phyloP scores from a whole-genome alignment of 2,797 vertebrate species.

The Poeciliopsis paucimaculata region DNA sequence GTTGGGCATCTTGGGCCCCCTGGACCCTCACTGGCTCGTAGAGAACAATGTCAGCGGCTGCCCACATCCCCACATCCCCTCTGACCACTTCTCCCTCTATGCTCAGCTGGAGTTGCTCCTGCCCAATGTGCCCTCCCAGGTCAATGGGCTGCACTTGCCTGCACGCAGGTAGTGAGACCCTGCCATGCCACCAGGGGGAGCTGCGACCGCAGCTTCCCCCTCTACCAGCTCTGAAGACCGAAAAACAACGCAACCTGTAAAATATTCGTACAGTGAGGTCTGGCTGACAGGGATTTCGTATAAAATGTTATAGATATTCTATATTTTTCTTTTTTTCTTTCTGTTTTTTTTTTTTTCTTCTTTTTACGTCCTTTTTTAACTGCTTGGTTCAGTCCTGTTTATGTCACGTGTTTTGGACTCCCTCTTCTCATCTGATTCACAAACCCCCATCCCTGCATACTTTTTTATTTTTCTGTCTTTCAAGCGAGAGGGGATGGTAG shows the following conservation, averaged over 20 bases:
- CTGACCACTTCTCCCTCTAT: constrained; percentile 99
- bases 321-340: constrained; percentile 77
- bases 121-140: constrained; percentile 90
- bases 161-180: constrained; percentile 95
- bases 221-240: constrained; percentile 74
- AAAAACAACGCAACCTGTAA: constrained; percentile 82
- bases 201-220: constrained; percentile 60
- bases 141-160: constrained; percentile 96
- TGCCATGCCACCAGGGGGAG: constrained; percentile 68
- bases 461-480: constrained; percentile 51
- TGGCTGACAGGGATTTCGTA: constrained; percentile 90
- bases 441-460: constrained; percentile 21
- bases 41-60: constrained; percentile 98
- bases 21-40: constrained; percentile 95
- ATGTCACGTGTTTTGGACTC: constrained; percentile 77
- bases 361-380: constrained; percentile 75
- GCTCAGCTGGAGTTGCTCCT: constrained; percentile 98
- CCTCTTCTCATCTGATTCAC: constrained; percentile 43
- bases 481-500: constrained; percentile 62
- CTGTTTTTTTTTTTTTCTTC: constrained; percentile 64
- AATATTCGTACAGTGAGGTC: constrained; percentile 88
- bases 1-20: constrained; percentile 94
- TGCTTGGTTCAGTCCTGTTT: constrained; percentile 82
- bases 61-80: constrained; percentile 97
- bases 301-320: constrained; percentile 83